These are phyloP conservation scores for Orientallactaga bullata DNA, from an alignment of 2,113 vertebrate species.

Conservation along the genomic window DNA sequence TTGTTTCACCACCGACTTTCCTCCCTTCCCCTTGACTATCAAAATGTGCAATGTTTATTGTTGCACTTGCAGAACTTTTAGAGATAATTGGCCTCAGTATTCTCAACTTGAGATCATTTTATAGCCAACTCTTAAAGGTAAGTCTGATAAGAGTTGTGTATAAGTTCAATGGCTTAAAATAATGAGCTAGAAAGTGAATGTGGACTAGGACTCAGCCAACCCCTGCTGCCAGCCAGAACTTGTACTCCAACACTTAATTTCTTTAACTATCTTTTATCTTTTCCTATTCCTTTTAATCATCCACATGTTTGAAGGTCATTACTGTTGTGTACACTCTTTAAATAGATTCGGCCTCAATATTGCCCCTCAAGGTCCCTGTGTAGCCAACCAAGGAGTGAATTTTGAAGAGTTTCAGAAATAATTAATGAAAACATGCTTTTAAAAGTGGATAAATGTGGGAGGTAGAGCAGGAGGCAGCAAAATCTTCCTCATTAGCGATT, in stretches of 20 bases:
- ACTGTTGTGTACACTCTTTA: not conserved
- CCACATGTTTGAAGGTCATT: not conserved
- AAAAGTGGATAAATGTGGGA: not conserved
- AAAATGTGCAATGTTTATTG: not conserved
- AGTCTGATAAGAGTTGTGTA: not conserved
- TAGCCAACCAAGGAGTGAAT: not conserved
- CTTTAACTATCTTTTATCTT: not conserved
- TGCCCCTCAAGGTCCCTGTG: not conserved
- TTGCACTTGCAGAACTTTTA: not conserved
- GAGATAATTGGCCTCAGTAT: not conserved
- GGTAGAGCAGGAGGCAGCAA: not conserved
- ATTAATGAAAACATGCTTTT: not conserved
- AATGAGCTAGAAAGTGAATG: not conserved
- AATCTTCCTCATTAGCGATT: not conserved
- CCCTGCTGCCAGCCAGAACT: not conserved
- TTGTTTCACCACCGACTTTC: not conserved
- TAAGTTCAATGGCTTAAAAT: not conserved
- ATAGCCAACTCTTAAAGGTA: not conserved
- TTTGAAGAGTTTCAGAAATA: not conserved
- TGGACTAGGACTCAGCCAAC: not conserved
- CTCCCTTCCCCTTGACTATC: not conserved
- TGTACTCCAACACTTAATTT: not conserved
- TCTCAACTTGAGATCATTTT: not conserved
- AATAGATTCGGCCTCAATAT: not conserved
- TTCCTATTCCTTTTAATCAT: not conserved